Conservation (phyloP, 1,140 invertebrate species). For the Capitella teleta region DNA sequence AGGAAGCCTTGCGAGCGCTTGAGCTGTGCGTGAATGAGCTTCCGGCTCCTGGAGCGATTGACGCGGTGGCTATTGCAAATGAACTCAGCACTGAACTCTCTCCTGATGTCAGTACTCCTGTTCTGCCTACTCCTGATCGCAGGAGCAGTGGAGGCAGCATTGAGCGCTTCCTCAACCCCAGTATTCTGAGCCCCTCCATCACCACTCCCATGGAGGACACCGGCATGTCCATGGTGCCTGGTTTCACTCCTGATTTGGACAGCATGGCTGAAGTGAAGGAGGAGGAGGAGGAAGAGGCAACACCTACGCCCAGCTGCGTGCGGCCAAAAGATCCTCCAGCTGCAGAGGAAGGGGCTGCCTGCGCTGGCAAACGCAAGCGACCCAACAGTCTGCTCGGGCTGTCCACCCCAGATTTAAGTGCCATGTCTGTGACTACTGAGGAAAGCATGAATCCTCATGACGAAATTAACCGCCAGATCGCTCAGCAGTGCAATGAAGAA, state of each 20-base stretch:
- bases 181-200: background rate
- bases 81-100: too few species aligned
- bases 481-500: background rate
- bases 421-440: background rate
- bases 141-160: constrained; percentile 17
- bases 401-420: constrained; percentile 18
- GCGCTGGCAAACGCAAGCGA: constrained; percentile 2
- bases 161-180: constrained; percentile 7
- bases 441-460: constrained; percentile 1
- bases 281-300: background rate
- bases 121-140: background rate
- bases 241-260: background rate
- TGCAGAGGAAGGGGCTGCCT: constrained; percentile 11
- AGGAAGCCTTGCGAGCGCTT: too few species aligned
- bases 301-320: background rate
- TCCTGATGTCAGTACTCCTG: constrained; percentile 2
- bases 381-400: constrained; percentile 25
- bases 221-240: constrained; percentile 13
- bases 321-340: background rate
- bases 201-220: constrained; percentile 15
- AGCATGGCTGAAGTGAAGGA: background rate
- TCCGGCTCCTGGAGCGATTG: too few species aligned
- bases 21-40: too few species aligned
- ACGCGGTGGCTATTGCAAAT: too few species aligned
- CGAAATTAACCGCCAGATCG: constrained; percentile 4